phyloP scores from a whole-genome alignment of 2,888 invertebrate species.

The Nymphalis urticae region DNA sequence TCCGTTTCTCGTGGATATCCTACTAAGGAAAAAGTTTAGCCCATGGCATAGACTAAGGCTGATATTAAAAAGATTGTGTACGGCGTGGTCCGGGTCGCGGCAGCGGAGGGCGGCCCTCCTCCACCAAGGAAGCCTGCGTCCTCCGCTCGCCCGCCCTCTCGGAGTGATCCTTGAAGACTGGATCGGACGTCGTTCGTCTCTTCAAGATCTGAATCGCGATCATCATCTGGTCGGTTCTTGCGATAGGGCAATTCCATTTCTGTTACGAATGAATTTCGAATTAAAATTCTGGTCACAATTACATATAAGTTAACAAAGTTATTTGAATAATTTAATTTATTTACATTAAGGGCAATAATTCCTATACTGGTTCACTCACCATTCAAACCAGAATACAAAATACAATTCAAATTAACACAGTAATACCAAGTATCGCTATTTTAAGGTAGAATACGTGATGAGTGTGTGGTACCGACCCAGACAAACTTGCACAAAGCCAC shows the following conservation, averaged over 20 bases:
- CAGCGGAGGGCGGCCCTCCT: constrained; percentile 54
- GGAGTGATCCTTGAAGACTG: constrained; percentile 84
- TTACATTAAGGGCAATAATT: no score
- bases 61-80: constrained; percentile 67
- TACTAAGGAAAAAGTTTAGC: constrained; percentile 63
- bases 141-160: constrained; percentile 81
- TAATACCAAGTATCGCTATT: no score
- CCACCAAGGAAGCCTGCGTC: constrained; percentile 73
- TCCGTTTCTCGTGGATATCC: neutral
- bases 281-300: neutral
- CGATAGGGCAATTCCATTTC: constrained; percentile 84
- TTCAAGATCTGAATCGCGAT: constrained; percentile 62
- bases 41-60: constrained; percentile 59
- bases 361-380: no score
- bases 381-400: no score
- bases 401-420: no score
- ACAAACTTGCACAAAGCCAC: no score
- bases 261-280: constrained; percentile 46
- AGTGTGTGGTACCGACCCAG: no score
- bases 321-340: no score
- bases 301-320: no score
- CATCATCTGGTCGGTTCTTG: constrained; percentile 76
- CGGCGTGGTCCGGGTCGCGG: constrained; percentile 50
- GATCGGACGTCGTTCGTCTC: constrained; percentile 82
- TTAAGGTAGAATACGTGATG: no score